Conservation (phyloP, 2,888 invertebrate genomes). For the Geotrupes spiniger region DNA sequence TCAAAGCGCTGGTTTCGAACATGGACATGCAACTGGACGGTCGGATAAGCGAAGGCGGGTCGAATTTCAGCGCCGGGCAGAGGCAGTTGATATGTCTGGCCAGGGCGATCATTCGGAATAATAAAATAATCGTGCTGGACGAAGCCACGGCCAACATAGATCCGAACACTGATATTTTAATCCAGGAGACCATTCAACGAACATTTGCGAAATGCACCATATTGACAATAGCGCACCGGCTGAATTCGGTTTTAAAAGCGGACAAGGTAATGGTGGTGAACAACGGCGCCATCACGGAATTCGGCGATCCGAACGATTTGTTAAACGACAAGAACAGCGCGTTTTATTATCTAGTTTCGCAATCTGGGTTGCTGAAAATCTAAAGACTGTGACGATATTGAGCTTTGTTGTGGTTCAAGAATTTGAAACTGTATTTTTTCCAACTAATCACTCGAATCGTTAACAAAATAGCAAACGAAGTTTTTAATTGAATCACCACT, state of each 20-base stretch:
- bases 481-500: constrained; percentile 2
- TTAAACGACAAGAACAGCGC: constrained; percentile 59
- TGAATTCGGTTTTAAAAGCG: constrained; percentile 80
- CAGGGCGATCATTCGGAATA: constrained; percentile 54
- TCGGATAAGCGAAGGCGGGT: constrained; percentile 65
- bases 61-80: constrained; percentile 50
- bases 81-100: constrained; percentile 68
- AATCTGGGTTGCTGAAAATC: constrained; percentile 61
- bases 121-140: constrained; percentile 47
- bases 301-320: constrained; percentile 68
- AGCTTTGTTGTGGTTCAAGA: not conserved
- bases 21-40: constrained; percentile 61
- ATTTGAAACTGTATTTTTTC: not conserved
- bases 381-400: not conserved
- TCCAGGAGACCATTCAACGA: constrained; percentile 68
- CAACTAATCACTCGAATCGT: not conserved
- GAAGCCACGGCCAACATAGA: constrained; percentile 81
- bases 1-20: constrained; percentile 65
- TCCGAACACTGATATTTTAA: constrained; percentile 68
- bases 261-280: constrained; percentile 78
- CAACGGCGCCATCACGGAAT: constrained; percentile 69
- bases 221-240: constrained; percentile 76
- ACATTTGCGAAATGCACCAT: constrained; percentile 74
- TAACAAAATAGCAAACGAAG: not conserved
- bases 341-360: constrained; percentile 65